phyloP scores from a whole-genome alignment of 2,113 vertebrate genomes.

The Pterocles gutturalis region DNA sequence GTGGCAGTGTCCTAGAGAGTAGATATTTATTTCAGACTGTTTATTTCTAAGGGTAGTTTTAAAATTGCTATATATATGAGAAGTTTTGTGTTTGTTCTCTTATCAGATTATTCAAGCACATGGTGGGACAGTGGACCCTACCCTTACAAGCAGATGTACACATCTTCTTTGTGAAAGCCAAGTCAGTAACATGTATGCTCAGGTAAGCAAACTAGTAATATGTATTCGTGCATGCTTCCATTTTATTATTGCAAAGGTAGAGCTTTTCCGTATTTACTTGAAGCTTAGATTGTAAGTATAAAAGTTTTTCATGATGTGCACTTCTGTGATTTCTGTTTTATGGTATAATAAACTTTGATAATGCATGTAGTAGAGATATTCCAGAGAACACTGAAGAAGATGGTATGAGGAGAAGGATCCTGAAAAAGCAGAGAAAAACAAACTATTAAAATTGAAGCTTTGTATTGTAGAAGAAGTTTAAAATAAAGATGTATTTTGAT shows the following conservation, averaged over 20 bases:
- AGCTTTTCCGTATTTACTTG: background rate
- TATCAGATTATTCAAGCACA: slow-evolving; percentile 92
- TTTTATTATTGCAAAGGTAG: background rate
- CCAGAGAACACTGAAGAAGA: background rate
- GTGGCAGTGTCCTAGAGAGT: background rate
- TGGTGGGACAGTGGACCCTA: slow-evolving; percentile 90
- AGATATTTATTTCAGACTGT: background rate
- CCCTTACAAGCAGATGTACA: slow-evolving; percentile 89
- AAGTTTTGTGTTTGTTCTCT: background rate
- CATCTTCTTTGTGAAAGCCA: slow-evolving; percentile 98
- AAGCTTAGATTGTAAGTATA: background rate
- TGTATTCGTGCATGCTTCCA: background rate
- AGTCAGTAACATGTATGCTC: slow-evolving; percentile 93
- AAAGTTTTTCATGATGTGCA: rapidly evolving
- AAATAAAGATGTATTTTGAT: background rate
- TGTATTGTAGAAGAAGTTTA: background rate
- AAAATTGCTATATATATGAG: background rate
- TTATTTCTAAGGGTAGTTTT: background rate
- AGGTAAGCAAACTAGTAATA: slow-evolving; percentile 80
- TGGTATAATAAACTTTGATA: background rate
- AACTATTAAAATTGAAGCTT: rapidly evolving
- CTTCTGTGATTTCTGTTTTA: background rate
- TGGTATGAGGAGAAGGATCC: background rate
- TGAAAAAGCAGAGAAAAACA: background rate
- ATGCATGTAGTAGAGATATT: rapidly evolving